Evolutionary conservation across 1,140 invertebrate species (phyloP).

Genomic region (Lycorma delicatula): DNA sequence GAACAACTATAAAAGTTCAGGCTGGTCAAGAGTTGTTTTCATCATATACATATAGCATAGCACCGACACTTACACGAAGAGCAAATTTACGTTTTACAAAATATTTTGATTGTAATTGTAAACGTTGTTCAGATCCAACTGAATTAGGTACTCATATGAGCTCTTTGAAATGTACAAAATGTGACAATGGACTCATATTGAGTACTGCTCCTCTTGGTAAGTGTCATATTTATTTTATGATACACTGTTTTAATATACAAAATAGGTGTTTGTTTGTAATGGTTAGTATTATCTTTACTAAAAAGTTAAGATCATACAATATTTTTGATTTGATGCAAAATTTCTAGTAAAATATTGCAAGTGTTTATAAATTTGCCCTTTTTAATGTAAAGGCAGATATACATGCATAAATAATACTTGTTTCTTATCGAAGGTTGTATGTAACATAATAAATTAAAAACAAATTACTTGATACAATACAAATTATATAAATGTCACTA

Average conservation of each 20-base stretch:
- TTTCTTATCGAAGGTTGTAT: no score
- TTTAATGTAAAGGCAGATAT: no score
- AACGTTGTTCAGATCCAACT: conserved; percentile 64
- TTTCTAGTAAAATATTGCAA: no score
- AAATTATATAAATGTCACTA: no score
- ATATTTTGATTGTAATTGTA: conserved; percentile 62
- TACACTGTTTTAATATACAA: not conserved
- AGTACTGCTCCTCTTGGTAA: conserved; percentile 52
- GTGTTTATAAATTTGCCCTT: no score
- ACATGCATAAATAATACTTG: no score
- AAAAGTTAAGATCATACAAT: not conserved
- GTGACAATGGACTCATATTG: conserved; percentile 59
- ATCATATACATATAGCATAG: conserved; percentile 65
- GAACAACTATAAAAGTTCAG: conserved; percentile 54
- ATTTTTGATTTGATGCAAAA: not conserved
- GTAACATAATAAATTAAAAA: no score
- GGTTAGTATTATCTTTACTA: not conserved
- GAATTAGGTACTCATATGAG: conserved; percentile 69
- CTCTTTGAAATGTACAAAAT: conserved; percentile 66
- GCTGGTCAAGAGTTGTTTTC: conserved; percentile 54
- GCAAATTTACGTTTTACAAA: conserved; percentile 60
- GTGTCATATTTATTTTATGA: conserved; percentile 14
- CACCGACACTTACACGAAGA: conserved; percentile 56
- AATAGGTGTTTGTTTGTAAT: not conserved
- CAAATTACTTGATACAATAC: no score